Conservation (phyloP, 2,113 vertebrate genomes). For the Upupa epops region DNA sequence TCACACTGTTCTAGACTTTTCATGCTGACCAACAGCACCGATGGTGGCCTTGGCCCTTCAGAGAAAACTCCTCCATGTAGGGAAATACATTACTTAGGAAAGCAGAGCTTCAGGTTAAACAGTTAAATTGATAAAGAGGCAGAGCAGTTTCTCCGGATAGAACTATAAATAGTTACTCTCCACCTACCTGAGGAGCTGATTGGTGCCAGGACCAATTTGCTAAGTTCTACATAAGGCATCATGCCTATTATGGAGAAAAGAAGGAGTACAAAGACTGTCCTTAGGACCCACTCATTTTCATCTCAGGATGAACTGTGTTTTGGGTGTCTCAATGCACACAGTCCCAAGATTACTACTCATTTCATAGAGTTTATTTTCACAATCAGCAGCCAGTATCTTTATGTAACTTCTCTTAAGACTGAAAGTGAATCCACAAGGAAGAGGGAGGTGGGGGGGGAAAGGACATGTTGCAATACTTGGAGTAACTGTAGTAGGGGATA, state of each 20-base stretch:
- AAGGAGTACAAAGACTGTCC: not conserved
- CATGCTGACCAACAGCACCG: not conserved
- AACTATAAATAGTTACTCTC: conserved; percentile 45
- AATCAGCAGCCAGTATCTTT: not conserved
- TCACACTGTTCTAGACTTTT: not conserved
- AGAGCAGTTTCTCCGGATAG: not conserved
- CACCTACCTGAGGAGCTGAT: conserved; percentile 26
- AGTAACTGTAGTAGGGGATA: not conserved
- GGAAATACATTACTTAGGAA: conserved; percentile 6
- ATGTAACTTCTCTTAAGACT: not conserved
- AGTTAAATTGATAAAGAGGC: not conserved
- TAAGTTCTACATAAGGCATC: conserved; percentile 52
- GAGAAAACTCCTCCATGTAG: not conserved
- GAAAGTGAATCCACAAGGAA: not conserved
- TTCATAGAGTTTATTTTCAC: not conserved
- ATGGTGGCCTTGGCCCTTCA: not conserved
- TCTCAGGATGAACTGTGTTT: conserved; percentile 12
- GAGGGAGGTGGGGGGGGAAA: rapidly evolving
- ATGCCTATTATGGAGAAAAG: conserved; percentile 68
- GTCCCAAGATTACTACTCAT: not conserved
- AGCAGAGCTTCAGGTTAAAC: not conserved
- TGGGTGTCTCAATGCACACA: not conserved
- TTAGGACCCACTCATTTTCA: not conserved
- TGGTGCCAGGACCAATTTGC: conserved; percentile 46
- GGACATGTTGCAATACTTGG: not conserved